phyloP scores from a whole-genome alignment of 37 sponge, comb jelly and placozoan species.

The Lycopodina hypogea region DNA sequence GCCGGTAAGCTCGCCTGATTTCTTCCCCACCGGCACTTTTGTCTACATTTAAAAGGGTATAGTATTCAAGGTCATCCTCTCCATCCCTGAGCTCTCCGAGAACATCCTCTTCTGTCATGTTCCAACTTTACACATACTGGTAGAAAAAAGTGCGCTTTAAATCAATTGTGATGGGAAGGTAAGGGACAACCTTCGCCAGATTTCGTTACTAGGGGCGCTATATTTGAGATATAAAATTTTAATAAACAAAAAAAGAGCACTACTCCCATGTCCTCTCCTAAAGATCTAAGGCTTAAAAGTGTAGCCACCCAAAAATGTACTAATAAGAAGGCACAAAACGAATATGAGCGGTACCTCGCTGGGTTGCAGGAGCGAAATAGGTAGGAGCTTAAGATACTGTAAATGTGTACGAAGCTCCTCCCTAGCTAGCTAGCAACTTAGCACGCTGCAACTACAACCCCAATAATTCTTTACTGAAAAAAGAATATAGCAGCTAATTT shows the following conservation, averaged over 20 bases:
- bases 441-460: background rate
- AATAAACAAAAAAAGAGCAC: too few relatives aligned
- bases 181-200: background rate
- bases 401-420: too few relatives aligned
- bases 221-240: too few relatives aligned
- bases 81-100: conserved; percentile 4
- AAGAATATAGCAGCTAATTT: too few relatives aligned
- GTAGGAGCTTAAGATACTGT: conserved; percentile 15
- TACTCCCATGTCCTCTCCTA: too few relatives aligned
- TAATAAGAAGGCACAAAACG: background rate
- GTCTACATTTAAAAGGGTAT: conserved; percentile 76
- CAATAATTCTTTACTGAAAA: too few relatives aligned
- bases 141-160: conserved; percentile 5
- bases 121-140: background rate
- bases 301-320: too few relatives aligned
- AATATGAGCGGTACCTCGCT: conserved; percentile 49
- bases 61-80: conserved; percentile 66
- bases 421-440: background rate
- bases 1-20: conserved; percentile 73
- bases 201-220: background rate
- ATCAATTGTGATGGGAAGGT: background rate
- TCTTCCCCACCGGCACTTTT: conserved; percentile 75
- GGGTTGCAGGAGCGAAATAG: conserved; percentile 71
- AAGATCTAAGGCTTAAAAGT: too few relatives aligned
- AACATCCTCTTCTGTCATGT: background rate